phyloP scores from a whole-genome alignment of 2,797 vertebrate genomes.

The Centroberyx gerrardi region DNA sequence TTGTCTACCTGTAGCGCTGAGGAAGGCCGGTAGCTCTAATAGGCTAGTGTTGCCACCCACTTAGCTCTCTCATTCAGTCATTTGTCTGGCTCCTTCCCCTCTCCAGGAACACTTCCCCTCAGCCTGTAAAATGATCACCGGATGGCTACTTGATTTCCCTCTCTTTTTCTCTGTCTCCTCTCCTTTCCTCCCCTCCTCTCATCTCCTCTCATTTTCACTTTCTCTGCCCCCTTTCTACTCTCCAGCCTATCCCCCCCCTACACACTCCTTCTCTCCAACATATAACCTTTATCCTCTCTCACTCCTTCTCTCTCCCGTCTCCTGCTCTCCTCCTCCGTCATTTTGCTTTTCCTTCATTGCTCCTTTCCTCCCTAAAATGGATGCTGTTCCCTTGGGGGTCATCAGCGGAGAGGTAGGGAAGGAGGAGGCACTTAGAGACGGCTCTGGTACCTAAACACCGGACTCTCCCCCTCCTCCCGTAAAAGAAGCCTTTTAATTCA shows the following conservation, averaged over 20 bases:
- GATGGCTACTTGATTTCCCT: constrained; percentile 83
- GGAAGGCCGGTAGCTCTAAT: constrained; percentile 53
- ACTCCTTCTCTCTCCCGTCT: constrained; percentile 81
- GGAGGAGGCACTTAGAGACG: constrained; percentile 66
- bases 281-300: constrained; percentile 57
- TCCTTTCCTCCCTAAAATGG: constrained; percentile 80
- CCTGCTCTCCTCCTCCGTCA: constrained; percentile 69
- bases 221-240: constrained; percentile 37
- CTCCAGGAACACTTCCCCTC: constrained; percentile 86
- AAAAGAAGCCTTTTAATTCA: constrained; percentile 44
- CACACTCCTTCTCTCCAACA: constrained; percentile 1
- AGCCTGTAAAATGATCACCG: constrained; percentile 90
- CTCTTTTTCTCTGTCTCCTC: constrained; percentile 59
- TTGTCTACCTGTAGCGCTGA: constrained; percentile 61
- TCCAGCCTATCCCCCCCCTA: constrained; percentile 29
- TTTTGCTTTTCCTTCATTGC: constrained; percentile 77
- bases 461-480: constrained; percentile 34
- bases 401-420: constrained; percentile 72
- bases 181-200: constrained; percentile 55
- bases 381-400: constrained; percentile 83
- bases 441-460: constrained; percentile 53
- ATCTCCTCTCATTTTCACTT: constrained; percentile 67
- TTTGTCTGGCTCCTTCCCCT: constrained; percentile 92
- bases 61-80: constrained; percentile 88
- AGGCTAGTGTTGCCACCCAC: constrained; percentile 75